Evolutionary conservation across 2,888 invertebrate genomes (phyloP).

Genomic region (Thysanoteuthis rhombus): DNA sequence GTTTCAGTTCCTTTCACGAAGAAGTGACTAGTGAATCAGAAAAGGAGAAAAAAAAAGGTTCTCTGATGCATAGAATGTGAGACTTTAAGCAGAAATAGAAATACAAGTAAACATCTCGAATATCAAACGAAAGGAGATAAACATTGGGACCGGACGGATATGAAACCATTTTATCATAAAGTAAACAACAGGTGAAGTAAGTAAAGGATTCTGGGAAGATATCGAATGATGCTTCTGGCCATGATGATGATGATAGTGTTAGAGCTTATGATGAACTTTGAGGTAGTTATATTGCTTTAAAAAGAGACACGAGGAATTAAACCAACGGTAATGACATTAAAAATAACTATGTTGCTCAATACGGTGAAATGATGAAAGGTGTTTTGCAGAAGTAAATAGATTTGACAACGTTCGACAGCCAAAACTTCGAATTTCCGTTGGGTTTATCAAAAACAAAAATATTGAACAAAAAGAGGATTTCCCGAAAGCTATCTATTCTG

Average conservation of each 20-base stretch:
- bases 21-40: background rate
- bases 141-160: background rate
- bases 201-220: background rate
- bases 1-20: background rate
- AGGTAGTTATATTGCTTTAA: background rate
- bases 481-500: too few species aligned
- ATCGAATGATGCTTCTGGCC: background rate
- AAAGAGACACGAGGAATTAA: too few species aligned
- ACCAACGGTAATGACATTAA: too few species aligned
- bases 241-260: background rate
- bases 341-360: too few species aligned
- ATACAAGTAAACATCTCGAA: background rate
- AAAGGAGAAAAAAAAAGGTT: background rate
- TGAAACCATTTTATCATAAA: background rate
- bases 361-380: too few species aligned
- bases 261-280: background rate
- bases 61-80: background rate
- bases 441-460: too few species aligned
- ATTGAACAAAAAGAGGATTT: too few species aligned
- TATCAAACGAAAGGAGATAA: background rate
- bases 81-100: background rate
- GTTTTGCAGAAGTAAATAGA: too few species aligned
- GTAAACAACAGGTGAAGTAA: background rate
- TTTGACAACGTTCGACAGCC: too few species aligned
- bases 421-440: too few species aligned